Evolutionary conservation across 2,113 vertebrate genomes (phyloP).

Genomic region (Numida meleagris): DNA sequence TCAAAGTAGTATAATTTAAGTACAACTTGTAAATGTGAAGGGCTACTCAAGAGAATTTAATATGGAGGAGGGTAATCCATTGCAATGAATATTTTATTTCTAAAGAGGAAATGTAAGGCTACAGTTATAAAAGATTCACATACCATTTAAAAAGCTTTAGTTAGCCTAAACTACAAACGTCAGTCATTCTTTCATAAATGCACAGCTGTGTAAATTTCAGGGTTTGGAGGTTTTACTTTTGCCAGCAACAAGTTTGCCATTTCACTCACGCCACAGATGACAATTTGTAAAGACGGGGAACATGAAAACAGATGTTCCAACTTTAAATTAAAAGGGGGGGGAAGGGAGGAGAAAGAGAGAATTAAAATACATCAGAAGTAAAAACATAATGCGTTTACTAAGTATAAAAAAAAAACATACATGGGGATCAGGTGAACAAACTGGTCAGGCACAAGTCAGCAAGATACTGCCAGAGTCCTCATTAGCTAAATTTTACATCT

Average conservation of each 20-base stretch:
- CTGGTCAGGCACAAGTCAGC: background rate
- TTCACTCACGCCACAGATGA: background rate
- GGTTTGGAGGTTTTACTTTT: background rate
- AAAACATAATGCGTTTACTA: background rate
- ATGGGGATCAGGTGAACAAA: background rate
- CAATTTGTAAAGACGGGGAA: background rate
- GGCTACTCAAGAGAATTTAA: slow-evolving; percentile 36
- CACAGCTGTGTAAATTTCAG: background rate
- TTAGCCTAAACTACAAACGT: background rate
- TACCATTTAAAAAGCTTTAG: background rate
- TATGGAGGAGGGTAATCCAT: slow-evolving; percentile 15
- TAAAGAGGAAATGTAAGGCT: slow-evolving; percentile 39
- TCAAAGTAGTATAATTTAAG: slow-evolving; percentile 26
- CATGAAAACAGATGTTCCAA: background rate
- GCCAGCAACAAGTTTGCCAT: background rate
- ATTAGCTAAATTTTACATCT: background rate
- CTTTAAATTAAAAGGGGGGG: background rate
- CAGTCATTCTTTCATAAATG: background rate
- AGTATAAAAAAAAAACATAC: background rate
- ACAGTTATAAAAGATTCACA: slow-evolving; percentile 27
- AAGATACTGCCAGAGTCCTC: background rate
- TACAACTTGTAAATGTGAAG: slow-evolving; percentile 14
- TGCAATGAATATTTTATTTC: slow-evolving; percentile 62
- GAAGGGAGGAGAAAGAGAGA: background rate
- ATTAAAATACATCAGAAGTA: background rate